Conservation (phyloP, 2,888 invertebrate genomes). For the Thecophora atra region DNA sequence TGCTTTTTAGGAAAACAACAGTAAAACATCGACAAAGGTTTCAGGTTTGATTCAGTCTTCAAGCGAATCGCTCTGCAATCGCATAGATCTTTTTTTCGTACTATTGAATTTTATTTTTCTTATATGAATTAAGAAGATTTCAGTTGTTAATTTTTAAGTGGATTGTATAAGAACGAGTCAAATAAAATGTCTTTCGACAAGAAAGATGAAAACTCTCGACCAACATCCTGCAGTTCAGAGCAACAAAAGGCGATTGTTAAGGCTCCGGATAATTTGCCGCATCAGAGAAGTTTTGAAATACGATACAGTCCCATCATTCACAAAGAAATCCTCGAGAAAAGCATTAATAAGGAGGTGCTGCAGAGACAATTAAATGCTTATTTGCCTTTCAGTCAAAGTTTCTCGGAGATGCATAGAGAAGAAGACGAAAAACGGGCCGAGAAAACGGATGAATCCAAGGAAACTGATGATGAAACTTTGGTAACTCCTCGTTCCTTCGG, state of each 20-base stretch:
- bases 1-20: too few relatives aligned
- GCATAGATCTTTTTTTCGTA: too few relatives aligned
- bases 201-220: conserved; percentile 47
- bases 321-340: conserved; percentile 64
- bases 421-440: not conserved
- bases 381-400: conserved; percentile 68
- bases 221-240: conserved; percentile 37
- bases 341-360: conserved; percentile 64
- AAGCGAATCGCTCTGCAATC: too few relatives aligned
- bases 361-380: conserved; percentile 79
- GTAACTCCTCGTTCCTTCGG: too few relatives aligned
- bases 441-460: not conserved
- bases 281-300: conserved; percentile 63
- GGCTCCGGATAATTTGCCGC: conserved; percentile 48
- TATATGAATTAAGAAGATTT: too few relatives aligned
- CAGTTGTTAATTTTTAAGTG: too few relatives aligned
- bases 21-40: too few relatives aligned
- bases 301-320: conserved; percentile 64
- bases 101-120: too few relatives aligned
- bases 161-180: not conserved
- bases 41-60: too few relatives aligned
- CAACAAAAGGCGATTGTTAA: conserved; percentile 42
- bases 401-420: conserved; percentile 46
- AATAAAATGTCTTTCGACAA: not conserved
- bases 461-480: not conserved